A percentile compares a stretch with the other conserved stretches of the same genome.
Conservation (phyloP, 2,888 invertebrate species). For the Byasa hedistus region DNA sequence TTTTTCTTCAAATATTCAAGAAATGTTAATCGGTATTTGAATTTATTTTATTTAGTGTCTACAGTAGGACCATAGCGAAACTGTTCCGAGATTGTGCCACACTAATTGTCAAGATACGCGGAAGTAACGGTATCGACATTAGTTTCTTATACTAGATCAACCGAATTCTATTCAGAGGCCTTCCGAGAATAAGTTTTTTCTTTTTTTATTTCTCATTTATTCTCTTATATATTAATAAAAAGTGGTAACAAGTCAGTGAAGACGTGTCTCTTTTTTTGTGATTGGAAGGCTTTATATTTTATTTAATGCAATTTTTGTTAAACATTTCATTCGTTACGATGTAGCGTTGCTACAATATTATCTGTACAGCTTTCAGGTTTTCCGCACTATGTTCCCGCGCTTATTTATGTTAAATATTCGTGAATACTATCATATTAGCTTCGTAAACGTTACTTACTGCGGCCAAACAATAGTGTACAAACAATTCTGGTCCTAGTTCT, state of each 20-base stretch:
- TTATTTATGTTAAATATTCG: too few species aligned
- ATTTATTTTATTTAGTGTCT: slow-evolving; percentile 1
- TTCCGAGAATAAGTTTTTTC: slow-evolving; percentile 26
- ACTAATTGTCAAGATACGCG: slow-evolving; percentile 22
- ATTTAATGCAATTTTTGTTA: background rate
- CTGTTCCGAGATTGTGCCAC: slow-evolving; percentile 20
- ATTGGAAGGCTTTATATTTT: background rate
- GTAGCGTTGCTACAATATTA: too few species aligned
- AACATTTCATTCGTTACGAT: background rate
- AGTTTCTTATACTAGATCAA: slow-evolving; percentile 16
- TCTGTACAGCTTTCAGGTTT: too few species aligned
- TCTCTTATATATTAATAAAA: slow-evolving; percentile 22
- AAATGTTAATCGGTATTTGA: background rate
- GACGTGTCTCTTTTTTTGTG: background rate
- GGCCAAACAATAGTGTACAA: too few species aligned
- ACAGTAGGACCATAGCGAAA: slow-evolving; percentile 7
- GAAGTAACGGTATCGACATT: slow-evolving; percentile 27
- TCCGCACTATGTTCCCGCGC: too few species aligned
- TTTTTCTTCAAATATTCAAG: background rate
- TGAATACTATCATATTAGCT: too few species aligned
- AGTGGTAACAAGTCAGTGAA: background rate
- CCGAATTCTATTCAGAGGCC: slow-evolving; percentile 21
- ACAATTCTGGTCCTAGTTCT: too few species aligned
- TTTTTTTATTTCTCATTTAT: slow-evolving; percentile 20
- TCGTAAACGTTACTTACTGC: too few species aligned